Conservation (phyloP, 2,113 vertebrate species). For the Neotoma lepida region DNA sequence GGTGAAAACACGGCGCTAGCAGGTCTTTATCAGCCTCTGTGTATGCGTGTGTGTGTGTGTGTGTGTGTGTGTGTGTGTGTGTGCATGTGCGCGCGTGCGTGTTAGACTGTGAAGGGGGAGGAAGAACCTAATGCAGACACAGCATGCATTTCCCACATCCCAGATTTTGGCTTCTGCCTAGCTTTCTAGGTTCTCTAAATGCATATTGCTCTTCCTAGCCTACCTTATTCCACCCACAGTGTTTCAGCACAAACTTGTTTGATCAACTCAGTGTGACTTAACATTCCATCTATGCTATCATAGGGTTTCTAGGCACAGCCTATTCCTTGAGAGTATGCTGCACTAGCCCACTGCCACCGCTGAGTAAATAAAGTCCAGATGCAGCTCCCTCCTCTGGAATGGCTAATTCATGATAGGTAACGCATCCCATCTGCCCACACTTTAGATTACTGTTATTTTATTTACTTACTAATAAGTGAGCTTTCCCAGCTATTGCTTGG, state of each 20-base stretch:
- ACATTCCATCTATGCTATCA: not conserved
- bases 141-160: not conserved
- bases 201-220: not conserved
- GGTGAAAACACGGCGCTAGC: not conserved
- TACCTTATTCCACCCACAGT: not conserved
- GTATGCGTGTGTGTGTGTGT: too few species aligned
- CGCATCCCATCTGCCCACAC: not conserved
- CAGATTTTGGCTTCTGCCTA: not conserved
- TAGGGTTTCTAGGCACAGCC: not conserved
- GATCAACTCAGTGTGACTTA: not conserved
- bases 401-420: not conserved
- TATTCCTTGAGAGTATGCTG: not conserved
- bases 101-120: too few species aligned
- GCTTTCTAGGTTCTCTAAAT: not conserved
- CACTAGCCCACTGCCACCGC: not conserved
- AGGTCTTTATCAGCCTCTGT: not conserved
- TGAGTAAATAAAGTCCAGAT: not conserved
- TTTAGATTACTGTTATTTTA: not conserved
- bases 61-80: too few species aligned
- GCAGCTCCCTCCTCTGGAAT: not conserved
- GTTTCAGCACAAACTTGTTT: not conserved
- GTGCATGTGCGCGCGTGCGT: too few species aligned
- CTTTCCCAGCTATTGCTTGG: not conserved
- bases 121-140: not conserved
- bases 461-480: not conserved